Percentiles rank a stretch among this genome's conserved stretches.
Conservation (phyloP, 1,140 invertebrate genomes). For the Pararge aegeria region DNA sequence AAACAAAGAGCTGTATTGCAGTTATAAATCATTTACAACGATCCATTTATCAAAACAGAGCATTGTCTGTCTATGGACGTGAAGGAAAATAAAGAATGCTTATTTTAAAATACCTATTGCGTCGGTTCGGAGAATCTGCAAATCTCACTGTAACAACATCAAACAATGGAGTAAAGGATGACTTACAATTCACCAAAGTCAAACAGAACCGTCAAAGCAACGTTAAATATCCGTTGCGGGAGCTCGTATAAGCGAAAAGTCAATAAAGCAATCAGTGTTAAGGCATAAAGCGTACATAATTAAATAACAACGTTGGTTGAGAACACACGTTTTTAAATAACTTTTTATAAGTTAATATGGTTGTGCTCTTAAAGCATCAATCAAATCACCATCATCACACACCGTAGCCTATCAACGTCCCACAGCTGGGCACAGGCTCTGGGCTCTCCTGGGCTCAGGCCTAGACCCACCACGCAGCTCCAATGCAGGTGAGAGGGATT, state of each 20-base stretch:
- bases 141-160: constrained; percentile 20
- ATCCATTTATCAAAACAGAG: constrained; percentile 21
- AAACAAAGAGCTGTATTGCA: constrained; percentile 22
- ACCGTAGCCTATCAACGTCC: no score
- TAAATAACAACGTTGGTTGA: no score
- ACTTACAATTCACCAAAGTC: constrained; percentile 9
- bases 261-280: constrained; percentile 10
- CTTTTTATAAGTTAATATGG: no score
- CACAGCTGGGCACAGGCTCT: no score
- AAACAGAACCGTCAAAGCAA: constrained; percentile 30
- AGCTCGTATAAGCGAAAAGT: constrained; percentile 24
- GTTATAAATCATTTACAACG: constrained; percentile 24
- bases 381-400: no score
- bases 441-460: no score
- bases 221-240: constrained; percentile 24
- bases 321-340: no score
- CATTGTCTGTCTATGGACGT: constrained; percentile 23
- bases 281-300: background rate
- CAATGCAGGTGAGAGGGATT: no score
- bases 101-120: constrained; percentile 18
- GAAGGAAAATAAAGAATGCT: constrained; percentile 20
- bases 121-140: constrained; percentile 17
- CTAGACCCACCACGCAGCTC: no score
- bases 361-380: no score
- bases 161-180: constrained; percentile 23